These are phyloP conservation scores for Alitta virens DNA, from an alignment of 2,888 invertebrate species.

Conservation along the genomic window DNA sequence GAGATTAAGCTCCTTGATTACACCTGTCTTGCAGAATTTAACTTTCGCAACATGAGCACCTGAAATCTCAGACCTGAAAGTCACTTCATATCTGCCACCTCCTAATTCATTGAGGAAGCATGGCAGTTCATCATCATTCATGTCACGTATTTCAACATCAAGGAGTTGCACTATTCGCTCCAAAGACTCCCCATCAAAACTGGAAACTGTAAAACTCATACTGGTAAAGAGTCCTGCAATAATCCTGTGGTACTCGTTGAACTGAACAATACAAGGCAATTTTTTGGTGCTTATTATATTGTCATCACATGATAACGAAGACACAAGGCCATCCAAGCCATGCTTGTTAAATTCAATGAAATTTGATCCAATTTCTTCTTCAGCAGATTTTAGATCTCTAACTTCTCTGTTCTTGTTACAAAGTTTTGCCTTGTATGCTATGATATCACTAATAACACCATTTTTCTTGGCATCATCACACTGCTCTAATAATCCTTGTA, in stretches of 20 bases:
- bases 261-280: constrained; percentile 20
- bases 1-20: constrained; percentile 16
- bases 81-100: constrained; percentile 26
- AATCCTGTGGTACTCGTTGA: constrained; percentile 5
- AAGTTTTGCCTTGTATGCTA: constrained; percentile 25
- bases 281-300: constrained; percentile 16
- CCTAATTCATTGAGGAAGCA: constrained; percentile 14
- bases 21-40: constrained; percentile 20
- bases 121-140: constrained; percentile 25
- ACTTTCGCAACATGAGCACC: constrained; percentile 26
- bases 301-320: constrained; percentile 7
- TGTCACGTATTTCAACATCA: constrained; percentile 24
- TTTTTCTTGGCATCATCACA: constrained; percentile 21
- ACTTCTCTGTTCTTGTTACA: constrained; percentile 16
- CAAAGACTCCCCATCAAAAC: constrained; percentile 10
- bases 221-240: constrained; percentile 23
- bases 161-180: constrained; percentile 23
- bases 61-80: constrained; percentile 27
- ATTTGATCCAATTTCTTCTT: constrained; percentile 7
- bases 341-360: constrained; percentile 15
- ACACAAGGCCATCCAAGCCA: constrained; percentile 10
- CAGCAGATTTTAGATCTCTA: neutral
- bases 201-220: constrained; percentile 16
- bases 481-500: constrained; percentile 18
- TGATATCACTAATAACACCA: constrained; percentile 22